Conservation (phyloP, 2,888 invertebrate species). For the Apocheima hispidaria region DNA sequence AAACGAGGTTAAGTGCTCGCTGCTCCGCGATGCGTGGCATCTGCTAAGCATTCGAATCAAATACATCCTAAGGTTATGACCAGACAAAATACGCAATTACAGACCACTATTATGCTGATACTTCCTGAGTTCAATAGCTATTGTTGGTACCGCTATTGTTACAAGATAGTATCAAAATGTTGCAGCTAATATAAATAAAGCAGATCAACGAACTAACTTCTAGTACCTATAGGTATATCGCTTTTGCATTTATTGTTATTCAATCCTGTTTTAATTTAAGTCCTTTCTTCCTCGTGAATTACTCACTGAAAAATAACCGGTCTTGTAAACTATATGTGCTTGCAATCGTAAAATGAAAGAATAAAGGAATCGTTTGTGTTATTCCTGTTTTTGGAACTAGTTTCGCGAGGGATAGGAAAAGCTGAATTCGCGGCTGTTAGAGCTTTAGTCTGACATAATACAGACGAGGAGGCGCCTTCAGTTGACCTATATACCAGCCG, state of each 20-base stretch:
- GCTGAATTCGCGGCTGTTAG: constrained; percentile 58
- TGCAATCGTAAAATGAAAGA: constrained; percentile 35
- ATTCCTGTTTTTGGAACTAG: constrained; percentile 62
- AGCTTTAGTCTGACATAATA: constrained; percentile 70
- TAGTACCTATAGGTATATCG: constrained; percentile 55
- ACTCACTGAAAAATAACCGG: constrained; percentile 68
- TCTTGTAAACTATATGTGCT: constrained; percentile 42
- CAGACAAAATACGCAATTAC: constrained; percentile 49
- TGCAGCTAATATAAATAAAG: constrained; percentile 53
- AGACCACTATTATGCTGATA: constrained; percentile 37
- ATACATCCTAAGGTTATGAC: constrained; percentile 62
- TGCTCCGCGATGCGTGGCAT: constrained; percentile 74
- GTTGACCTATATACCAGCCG: constrained; percentile 79
- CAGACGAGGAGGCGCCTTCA: constrained; percentile 80
- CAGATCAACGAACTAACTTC: constrained; percentile 58
- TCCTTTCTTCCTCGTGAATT: constrained; percentile 65
- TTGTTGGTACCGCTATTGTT: constrained; percentile 51
- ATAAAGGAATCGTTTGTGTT: constrained; percentile 36
- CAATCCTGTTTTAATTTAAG: constrained; percentile 60
- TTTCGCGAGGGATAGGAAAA: constrained; percentile 59
- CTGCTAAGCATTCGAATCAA: constrained; percentile 72
- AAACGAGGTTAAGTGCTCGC: constrained; percentile 79
- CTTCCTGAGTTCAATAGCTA: constrained; percentile 55
- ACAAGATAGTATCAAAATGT: constrained; percentile 58
- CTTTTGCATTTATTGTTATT: constrained; percentile 57